phyloP scores from a whole-genome alignment of 2,888 invertebrate genomes.

The Willowsia nigromaculata region DNA sequence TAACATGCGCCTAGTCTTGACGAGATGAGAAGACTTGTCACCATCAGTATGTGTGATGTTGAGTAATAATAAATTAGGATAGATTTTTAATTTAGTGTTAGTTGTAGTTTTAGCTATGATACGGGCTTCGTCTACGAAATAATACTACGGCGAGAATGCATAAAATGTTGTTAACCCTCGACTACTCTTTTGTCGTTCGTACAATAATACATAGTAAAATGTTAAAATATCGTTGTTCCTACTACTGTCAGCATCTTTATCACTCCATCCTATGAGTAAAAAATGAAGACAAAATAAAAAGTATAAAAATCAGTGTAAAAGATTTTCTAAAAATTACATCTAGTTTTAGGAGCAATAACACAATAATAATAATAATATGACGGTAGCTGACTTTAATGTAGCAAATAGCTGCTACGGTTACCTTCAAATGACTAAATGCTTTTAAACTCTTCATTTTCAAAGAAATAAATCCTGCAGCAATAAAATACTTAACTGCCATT shows the following conservation, averaged over 20 bases:
- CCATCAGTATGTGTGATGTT: too few species aligned
- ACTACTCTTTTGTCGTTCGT: background rate
- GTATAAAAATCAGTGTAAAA: constrained; percentile 25
- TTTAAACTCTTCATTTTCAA: constrained; percentile 13
- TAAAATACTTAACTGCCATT: background rate
- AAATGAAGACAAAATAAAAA: background rate
- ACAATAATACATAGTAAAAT: background rate
- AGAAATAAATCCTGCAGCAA: background rate
- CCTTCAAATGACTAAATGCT: constrained; percentile 18
- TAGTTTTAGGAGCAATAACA: background rate
- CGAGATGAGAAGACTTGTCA: background rate
- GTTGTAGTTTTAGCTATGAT: background rate
- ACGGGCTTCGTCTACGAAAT: constrained; percentile 15
- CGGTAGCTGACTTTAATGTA: constrained; percentile 15
- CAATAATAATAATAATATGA: background rate
- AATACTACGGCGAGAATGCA: constrained; percentile 19
- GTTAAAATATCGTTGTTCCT: too few species aligned
- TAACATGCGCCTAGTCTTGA: background rate
- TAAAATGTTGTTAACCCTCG: background rate
- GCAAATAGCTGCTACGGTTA: background rate
- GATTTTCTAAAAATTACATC: background rate
- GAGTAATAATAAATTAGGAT: constrained; percentile 1
- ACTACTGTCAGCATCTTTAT: background rate
- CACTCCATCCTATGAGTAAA: background rate
- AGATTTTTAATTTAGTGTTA: background rate